These are phyloP conservation scores for Drosophila longiperda DNA, from an alignment of 2,888 invertebrate species.

Conservation along the genomic window DNA sequence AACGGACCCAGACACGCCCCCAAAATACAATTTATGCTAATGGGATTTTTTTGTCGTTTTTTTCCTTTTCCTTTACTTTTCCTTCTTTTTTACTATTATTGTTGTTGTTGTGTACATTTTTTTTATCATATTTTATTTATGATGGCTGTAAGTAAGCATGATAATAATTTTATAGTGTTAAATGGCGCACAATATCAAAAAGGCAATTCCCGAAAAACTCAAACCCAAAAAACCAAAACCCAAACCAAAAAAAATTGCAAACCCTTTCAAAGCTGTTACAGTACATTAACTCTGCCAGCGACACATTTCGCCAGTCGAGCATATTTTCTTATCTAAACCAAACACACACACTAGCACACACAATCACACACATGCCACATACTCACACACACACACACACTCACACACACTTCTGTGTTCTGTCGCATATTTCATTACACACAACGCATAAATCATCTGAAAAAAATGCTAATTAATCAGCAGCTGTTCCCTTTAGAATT, in stretches of 20 bases:
- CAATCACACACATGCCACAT: slow-evolving; percentile 11
- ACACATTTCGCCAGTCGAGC: slow-evolving; percentile 62
- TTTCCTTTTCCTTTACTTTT: slow-evolving; percentile 6
- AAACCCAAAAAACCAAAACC: slow-evolving; percentile 18
- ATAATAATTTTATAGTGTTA: slow-evolving; percentile 80
- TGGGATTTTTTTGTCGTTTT: slow-evolving; percentile 34
- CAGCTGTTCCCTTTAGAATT: slow-evolving; percentile 7
- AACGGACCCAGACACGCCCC: slow-evolving; percentile 36
- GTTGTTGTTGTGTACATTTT: background rate
- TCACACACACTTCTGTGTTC: slow-evolving; percentile 19
- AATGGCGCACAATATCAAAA: slow-evolving; percentile 63
- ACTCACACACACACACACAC: slow-evolving; percentile 13
- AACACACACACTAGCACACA: slow-evolving; percentile 18
- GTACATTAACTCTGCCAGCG: slow-evolving; percentile 71
- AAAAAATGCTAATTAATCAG: slow-evolving; percentile 72
- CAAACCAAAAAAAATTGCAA: slow-evolving; percentile 29
- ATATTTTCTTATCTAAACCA: slow-evolving; percentile 73
- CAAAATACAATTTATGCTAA: slow-evolving; percentile 62
- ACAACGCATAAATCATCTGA: slow-evolving; percentile 63
- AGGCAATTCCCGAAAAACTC: slow-evolving; percentile 1
- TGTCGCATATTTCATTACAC: slow-evolving; percentile 63
- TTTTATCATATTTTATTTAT: slow-evolving; percentile 48
- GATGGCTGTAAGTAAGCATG: slow-evolving; percentile 57
- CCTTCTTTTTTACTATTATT: slow-evolving; percentile 19
- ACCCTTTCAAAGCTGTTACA: slow-evolving; percentile 70